phyloP scores from a whole-genome alignment of 92 coral and sea anemone genomes.

The Zoanthus solanderi region DNA sequence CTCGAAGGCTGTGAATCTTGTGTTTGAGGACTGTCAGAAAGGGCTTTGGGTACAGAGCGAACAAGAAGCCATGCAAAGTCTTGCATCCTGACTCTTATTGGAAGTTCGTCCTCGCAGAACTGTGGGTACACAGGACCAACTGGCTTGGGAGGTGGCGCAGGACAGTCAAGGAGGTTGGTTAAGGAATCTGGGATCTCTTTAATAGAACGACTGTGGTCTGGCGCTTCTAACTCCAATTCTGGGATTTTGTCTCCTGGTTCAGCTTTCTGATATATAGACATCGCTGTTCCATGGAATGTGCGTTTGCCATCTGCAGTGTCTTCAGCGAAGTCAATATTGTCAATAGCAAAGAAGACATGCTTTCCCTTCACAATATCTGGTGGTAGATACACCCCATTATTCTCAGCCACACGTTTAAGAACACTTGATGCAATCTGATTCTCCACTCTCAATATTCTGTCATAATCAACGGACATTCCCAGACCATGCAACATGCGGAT shows the following conservation, averaged over 20 bases:
- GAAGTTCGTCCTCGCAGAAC: conserved; percentile 48
- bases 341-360: conserved; percentile 68
- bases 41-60: conserved; percentile 30
- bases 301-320: conserved; percentile 64
- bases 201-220: conserved; percentile 56
- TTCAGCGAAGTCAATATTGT: conserved; percentile 56
- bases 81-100: conserved; percentile 32
- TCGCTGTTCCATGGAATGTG: conserved; percentile 75
- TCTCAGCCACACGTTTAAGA: conserved; percentile 59
- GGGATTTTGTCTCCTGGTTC: conserved; percentile 51
- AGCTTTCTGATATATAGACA: conserved; percentile 64
- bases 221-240: conserved; percentile 45
- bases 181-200: conserved; percentile 66
- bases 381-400: conserved; percentile 62
- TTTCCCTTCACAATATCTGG: conserved; percentile 65
- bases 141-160: conserved; percentile 57
- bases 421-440: conserved; percentile 54
- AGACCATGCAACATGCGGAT: conserved; percentile 60
- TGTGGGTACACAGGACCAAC: conserved; percentile 36
- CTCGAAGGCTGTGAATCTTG: neutral
- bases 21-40: neutral
- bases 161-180: conserved; percentile 63
- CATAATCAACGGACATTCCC: conserved; percentile 65
- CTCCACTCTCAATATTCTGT: conserved; percentile 65
- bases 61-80: conserved; percentile 65